A percentile compares a stretch with the other conserved stretches of the same genome.
phyloP scores from a whole-genome alignment of 2,888 invertebrate genomes.

The Desoria tigrina region DNA sequence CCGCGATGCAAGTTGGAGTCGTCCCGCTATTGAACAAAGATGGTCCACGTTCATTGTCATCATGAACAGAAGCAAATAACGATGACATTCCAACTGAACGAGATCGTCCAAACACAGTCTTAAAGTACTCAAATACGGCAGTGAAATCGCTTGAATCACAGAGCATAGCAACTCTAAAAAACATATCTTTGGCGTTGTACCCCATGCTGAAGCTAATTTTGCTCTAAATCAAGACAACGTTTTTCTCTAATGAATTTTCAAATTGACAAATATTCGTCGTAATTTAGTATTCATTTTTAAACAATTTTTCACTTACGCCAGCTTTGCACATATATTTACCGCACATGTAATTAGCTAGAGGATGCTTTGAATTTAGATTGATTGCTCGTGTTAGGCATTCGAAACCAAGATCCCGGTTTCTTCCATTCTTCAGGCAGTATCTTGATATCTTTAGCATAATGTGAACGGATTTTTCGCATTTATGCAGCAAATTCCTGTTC shows the following conservation, averaged over 20 bases:
- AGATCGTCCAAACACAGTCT: background rate
- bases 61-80: no score
- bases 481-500: background rate
- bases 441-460: background rate
- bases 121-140: slow-evolving; percentile 3
- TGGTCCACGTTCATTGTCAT: no score
- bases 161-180: background rate
- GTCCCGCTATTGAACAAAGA: no score
- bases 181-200: background rate
- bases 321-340: background rate
- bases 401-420: background rate
- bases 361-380: background rate
- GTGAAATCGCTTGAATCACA: background rate
- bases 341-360: background rate
- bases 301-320: no score
- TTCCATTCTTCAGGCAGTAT: background rate
- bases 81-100: background rate
- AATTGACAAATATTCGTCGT: no score
- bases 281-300: no score
- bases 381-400: background rate
- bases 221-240: no score
- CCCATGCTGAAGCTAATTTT: background rate
- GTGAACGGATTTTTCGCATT: background rate
- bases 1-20: no score
- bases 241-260: no score